These are phyloP conservation scores for Agonopterix subpropinquella DNA, from an alignment of 2,888 invertebrate species.

Conservation along the genomic window DNA sequence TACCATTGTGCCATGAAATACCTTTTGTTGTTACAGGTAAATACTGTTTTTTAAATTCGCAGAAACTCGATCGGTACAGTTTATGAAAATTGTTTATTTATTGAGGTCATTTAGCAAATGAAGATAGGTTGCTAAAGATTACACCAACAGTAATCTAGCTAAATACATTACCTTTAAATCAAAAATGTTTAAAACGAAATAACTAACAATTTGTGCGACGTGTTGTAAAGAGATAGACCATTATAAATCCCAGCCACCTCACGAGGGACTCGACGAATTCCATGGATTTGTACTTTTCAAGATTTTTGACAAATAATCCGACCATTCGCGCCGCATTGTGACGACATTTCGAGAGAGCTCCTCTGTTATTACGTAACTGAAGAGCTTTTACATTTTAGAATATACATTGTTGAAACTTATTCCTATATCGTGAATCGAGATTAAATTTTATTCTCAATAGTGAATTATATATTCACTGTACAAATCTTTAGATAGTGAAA, in stretches of 20 bases:
- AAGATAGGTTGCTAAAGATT: too few species aligned
- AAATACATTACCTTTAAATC: not conserved
- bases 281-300: conserved; percentile 21
- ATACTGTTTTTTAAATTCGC: not conserved
- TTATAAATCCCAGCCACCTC: not conserved
- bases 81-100: not conserved
- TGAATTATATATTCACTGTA: not conserved
- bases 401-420: not conserved
- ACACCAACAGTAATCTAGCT: not conserved
- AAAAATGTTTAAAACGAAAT: not conserved
- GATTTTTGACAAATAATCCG: conserved; percentile 59
- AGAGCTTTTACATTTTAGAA: conserved; percentile 14
- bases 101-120: not conserved
- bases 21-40: not conserved
- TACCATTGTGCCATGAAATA: not conserved
- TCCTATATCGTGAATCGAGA: not conserved
- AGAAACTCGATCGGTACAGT: not conserved
- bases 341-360: conserved; percentile 29
- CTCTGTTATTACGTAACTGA: conserved; percentile 42
- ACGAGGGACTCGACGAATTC: not conserved
- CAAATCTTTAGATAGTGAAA: not conserved
- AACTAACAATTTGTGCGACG: not conserved
- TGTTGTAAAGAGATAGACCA: not conserved
- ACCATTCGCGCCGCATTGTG: conserved; percentile 29
- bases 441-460: conserved; percentile 1